Evolutionary conservation across 2,888 invertebrate genomes (phyloP).

Genomic region (Loripinus fragilis): DNA sequence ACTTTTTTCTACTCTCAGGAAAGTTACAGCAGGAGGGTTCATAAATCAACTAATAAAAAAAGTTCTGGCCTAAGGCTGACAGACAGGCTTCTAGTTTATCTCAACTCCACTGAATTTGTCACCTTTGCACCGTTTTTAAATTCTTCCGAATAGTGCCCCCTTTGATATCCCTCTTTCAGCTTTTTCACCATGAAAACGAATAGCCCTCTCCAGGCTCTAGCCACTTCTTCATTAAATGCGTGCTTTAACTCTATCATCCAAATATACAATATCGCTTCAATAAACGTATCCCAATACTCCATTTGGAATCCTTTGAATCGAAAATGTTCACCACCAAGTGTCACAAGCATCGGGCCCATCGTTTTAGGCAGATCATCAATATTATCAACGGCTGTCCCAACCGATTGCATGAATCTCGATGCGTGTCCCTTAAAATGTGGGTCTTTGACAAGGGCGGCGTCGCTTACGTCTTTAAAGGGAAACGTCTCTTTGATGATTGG

Average conservation of each 20-base stretch:
- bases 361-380: conserved; percentile 66
- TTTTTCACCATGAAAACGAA: conserved; percentile 70
- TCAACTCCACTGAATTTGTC: too few species aligned
- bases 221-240: conserved; percentile 52
- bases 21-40: too few species aligned
- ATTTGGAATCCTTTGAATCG: conserved; percentile 71
- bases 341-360: conserved; percentile 66
- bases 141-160: too few species aligned
- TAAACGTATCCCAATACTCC: conserved; percentile 70
- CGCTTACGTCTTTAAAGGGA: not conserved
- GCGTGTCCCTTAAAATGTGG: conserved; percentile 61
- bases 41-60: too few species aligned
- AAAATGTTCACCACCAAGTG: conserved; percentile 71
- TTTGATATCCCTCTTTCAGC: conserved; percentile 69
- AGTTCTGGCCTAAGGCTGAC: too few species aligned
- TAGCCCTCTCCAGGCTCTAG: conserved; percentile 61
- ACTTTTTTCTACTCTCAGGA: too few species aligned
- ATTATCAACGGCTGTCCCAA: conserved; percentile 74
- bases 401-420: conserved; percentile 78
- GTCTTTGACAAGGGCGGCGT: not conserved
- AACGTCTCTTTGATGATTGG: not conserved
- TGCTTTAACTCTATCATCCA: conserved; percentile 65
- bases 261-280: conserved; percentile 66
- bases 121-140: too few species aligned
- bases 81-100: too few species aligned